These are phyloP conservation scores for Campopleginae sp. DNA, from an alignment of 2,888 invertebrate species.

Conservation along the genomic window DNA sequence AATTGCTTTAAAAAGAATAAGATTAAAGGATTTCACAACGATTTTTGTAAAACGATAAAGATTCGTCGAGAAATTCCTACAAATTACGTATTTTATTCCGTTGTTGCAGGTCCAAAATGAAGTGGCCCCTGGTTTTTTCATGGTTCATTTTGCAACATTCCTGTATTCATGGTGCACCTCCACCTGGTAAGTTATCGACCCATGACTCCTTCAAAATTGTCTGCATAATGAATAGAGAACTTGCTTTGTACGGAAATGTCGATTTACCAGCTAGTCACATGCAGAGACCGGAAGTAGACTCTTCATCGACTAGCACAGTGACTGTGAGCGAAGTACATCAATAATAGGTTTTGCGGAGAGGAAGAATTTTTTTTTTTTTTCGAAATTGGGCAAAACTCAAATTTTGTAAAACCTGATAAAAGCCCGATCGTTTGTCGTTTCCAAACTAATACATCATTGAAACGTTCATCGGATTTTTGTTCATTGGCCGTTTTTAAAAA, in stretches of 20 bases:
- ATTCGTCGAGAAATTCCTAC: not conserved
- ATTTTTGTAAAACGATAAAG: not conserved
- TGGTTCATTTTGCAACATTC: slow-evolving; percentile 79
- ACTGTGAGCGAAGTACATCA: slow-evolving; percentile 41
- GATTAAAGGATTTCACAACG: not conserved
- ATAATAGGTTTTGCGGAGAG: slow-evolving; percentile 48
- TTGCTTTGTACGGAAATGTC: not conserved
- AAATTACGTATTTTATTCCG: slow-evolving; percentile 30
- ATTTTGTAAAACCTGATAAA: too few relatives aligned
- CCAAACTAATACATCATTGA: too few relatives aligned
- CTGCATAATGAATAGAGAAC: not conserved
- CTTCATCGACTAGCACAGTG: not conserved
- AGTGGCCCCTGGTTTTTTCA: slow-evolving; percentile 79
- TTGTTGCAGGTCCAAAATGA: slow-evolving; percentile 80
- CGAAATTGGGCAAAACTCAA: too few relatives aligned
- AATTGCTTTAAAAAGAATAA: not conserved
- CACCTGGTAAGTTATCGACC: slow-evolving; percentile 74
- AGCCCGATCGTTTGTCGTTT: too few relatives aligned
- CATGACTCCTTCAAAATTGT: not conserved
- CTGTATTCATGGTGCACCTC: slow-evolving; percentile 77
- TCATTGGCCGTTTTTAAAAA: too few relatives aligned
- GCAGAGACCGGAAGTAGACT: not conserved
- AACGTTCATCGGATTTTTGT: too few relatives aligned
- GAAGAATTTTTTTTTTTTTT: too few relatives aligned
- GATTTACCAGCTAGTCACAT: not conserved